Evolutionary conservation across 2,888 invertebrate species (phyloP).

Genomic region (Andrena trimmerana): DNA sequence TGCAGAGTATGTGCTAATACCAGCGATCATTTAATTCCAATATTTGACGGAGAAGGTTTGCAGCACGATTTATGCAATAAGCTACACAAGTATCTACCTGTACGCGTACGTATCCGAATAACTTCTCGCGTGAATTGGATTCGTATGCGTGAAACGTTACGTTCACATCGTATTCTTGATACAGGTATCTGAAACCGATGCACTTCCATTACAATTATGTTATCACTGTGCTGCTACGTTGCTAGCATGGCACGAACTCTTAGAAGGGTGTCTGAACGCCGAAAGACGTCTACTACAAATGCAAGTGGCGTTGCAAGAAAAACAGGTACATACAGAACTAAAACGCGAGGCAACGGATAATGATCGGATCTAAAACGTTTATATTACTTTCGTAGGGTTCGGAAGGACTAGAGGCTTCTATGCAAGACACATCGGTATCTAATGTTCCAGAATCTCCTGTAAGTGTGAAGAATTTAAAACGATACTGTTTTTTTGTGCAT

Average conservation of each 20-base stretch:
- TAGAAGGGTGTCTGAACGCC: slow-evolving; percentile 86
- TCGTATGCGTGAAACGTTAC: neutral
- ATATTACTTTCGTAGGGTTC: slow-evolving; percentile 14
- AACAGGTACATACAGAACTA: slow-evolving; percentile 51
- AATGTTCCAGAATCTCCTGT: slow-evolving; percentile 45
- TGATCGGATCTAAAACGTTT: neutral
- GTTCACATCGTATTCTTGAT: neutral
- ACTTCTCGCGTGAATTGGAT: neutral
- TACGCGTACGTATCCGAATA: slow-evolving; percentile 86
- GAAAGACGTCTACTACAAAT: slow-evolving; percentile 84
- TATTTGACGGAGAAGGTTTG: slow-evolving; percentile 88
- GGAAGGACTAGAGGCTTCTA: slow-evolving; percentile 36
- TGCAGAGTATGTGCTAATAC: slow-evolving; percentile 87
- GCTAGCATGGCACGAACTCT: slow-evolving; percentile 89
- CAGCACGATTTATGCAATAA: slow-evolving; percentile 88
- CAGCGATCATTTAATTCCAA: slow-evolving; percentile 87
- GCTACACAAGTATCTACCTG: slow-evolving; percentile 89
- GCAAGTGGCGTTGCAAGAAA: slow-evolving; percentile 73
- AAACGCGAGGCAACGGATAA: neutral
- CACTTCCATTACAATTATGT: slow-evolving; percentile 88
- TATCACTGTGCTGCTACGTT: slow-evolving; percentile 89
- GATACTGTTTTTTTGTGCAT: neutral
- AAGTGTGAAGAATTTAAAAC: slow-evolving; percentile 20
- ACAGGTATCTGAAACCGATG: slow-evolving; percentile 86
- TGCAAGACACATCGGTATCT: slow-evolving; percentile 20